These are phyloP conservation scores for Athalia rosae DNA, from an alignment of 2,888 invertebrate genomes.

Conservation along the genomic window DNA sequence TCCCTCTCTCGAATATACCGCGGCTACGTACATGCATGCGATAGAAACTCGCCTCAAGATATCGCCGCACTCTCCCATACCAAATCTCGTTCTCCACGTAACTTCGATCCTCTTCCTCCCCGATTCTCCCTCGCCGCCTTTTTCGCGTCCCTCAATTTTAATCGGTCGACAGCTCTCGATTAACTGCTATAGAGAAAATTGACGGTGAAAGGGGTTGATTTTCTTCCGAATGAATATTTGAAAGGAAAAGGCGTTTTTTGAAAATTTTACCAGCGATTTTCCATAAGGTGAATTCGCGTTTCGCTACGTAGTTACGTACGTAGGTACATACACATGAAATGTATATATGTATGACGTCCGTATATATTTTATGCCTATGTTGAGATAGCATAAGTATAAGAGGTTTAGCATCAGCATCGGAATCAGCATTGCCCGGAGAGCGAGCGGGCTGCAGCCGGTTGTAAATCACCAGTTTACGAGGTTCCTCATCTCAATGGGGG, in stretches of 20 bases:
- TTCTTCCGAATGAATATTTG: not conserved
- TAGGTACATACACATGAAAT: not conserved
- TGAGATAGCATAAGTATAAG: too few species aligned
- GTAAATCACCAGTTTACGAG: constrained; percentile 31
- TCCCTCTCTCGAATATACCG: not conserved
- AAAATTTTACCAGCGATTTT: too few species aligned
- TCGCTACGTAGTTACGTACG: not conserved
- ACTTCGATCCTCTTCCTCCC: not conserved
- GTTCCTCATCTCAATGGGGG: not conserved
- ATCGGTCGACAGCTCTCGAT: not conserved
- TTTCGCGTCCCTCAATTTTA: not conserved
- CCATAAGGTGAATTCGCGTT: too few species aligned
- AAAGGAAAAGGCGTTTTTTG: too few species aligned
- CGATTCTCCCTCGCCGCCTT: constrained; percentile 1
- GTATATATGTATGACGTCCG: not conserved
- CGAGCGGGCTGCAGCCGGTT: not conserved
- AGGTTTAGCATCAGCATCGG: too few species aligned
- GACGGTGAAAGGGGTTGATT: not conserved
- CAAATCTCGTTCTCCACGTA: not conserved
- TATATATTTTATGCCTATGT: too few species aligned
- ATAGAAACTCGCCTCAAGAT: constrained; percentile 5
- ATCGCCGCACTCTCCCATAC: not conserved
- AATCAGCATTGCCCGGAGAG: too few species aligned
- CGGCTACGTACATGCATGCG: not conserved
- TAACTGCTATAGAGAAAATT: not conserved